Base-by-base conservation (phyloP, 1,140 invertebrate genomes). In the Probaryconus sp. region DNA sequence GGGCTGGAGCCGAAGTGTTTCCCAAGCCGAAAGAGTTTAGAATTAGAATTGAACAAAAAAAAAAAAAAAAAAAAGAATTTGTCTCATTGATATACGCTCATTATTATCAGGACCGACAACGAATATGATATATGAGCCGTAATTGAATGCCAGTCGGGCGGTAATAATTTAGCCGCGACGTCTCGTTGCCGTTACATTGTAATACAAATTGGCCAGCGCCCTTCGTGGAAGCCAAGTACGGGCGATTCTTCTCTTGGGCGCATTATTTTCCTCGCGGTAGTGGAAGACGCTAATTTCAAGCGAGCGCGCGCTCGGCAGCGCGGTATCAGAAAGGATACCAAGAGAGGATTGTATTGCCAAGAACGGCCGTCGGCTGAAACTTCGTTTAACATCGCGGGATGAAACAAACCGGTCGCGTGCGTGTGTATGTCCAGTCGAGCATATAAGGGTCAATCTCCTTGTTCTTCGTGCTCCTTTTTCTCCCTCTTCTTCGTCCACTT, bases 371-470 rank as follows among this genome's bases (percentile, higher is more conserved):
- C 61, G 77, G 81, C 71, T 81, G 83, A 84, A 83, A 80, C 78
- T 83, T 81, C 79, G 81, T 83, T 84, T 84, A 85, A 79, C 80
- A 83, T 82, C 76, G 79, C 77, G 74, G 80, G 83, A 79, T 85
- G 81, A 86, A 84, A 85, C 77, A 85, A 86, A 85, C 84, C 82
- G 83, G 84, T 86, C 84, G 82, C 82, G 79, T 77, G 76, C 76
- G 77, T 84, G 78, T 80, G 81, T 71, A 75, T 69, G 72, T 71
- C 50, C 67, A 71, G 58, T 60, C 75, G 61, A 67, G 80, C 79
- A 76, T 82, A 80, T 73, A 80, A 85, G 85, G 84, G 83, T 86
- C 85, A 84, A 85, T 86, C 83, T 85, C 83, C 83, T 83, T 80
- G 76, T 79, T 75, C 61, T 74, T 77, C 69, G 53, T 68, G 40